Evolutionary conservation across 2,888 invertebrate species (phyloP).

Genomic region (Machimus atricapillus): DNA sequence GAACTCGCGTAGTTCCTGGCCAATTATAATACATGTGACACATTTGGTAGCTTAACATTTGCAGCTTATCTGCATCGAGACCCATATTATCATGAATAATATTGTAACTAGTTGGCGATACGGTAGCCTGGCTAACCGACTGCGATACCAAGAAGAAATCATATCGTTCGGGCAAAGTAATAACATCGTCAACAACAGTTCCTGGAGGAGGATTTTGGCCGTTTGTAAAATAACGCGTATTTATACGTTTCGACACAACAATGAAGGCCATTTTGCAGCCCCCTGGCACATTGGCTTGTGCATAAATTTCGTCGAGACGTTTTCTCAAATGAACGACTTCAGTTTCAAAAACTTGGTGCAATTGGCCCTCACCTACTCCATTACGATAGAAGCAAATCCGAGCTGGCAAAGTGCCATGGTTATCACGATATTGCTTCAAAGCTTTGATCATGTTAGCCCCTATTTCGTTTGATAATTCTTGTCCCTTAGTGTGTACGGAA

Average conservation of each 20-base stretch:
- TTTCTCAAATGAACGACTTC: conserved; percentile 73
- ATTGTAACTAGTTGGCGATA: conserved; percentile 89
- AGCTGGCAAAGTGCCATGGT: conserved; percentile 66
- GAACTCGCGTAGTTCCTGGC: conserved; percentile 83
- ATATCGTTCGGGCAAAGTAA: conserved; percentile 82
- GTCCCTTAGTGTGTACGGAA: conserved; percentile 74
- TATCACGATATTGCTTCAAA: conserved; percentile 53
- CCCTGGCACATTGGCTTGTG: conserved; percentile 57
- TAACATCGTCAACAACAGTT: conserved; percentile 84
- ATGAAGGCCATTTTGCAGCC: conserved; percentile 73
- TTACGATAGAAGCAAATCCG: conserved; percentile 87
- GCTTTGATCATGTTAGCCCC: conserved; percentile 66
- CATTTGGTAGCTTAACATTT: conserved; percentile 84
- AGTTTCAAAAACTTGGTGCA: conserved; percentile 76
- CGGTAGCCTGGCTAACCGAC: conserved; percentile 86
- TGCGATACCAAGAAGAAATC: conserved; percentile 93
- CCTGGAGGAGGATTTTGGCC: conserved; percentile 80
- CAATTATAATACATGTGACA: conserved; percentile 93
- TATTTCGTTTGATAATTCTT: conserved; percentile 79
- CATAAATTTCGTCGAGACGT: conserved; percentile 67
- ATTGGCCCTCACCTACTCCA: conserved; percentile 93
- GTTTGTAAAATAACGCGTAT: conserved; percentile 73
- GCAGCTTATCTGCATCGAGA: conserved; percentile 76
- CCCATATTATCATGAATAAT: conserved; percentile 78
- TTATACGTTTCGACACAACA: conserved; percentile 90